A percentile compares a stretch with the other conserved stretches of the same genome.
phyloP scores from a whole-genome alignment of 2,888 invertebrate genomes.

The Augochlorella aurata region DNA sequence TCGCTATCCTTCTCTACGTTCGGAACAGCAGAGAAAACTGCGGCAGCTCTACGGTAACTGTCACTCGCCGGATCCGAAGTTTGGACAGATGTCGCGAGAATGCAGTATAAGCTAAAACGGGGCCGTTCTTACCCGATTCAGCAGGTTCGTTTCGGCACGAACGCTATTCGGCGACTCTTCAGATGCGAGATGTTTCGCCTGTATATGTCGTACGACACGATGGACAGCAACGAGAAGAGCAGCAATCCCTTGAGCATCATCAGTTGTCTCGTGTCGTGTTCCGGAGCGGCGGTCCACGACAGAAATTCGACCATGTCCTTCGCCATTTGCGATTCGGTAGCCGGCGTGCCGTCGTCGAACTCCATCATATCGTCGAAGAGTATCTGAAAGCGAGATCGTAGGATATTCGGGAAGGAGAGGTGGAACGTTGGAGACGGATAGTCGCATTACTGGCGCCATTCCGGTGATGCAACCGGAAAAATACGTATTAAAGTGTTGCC shows the following conservation, averaged over 20 bases:
- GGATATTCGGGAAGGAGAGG: not conserved
- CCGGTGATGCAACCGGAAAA: slow-evolving; percentile 98
- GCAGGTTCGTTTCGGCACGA: slow-evolving; percentile 84
- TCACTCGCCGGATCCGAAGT: no score
- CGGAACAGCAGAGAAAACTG: no score
- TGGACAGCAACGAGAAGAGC: slow-evolving; percentile 86
- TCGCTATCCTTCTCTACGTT: no score
- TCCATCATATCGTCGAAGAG: slow-evolving; percentile 84
- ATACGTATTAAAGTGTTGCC: slow-evolving; percentile 97
- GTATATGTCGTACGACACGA: slow-evolving; percentile 88
- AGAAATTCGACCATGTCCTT: slow-evolving; percentile 97
- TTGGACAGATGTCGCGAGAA: no score
- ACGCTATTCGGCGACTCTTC: slow-evolving; percentile 91
- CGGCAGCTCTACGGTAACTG: no score
- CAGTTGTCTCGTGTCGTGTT: slow-evolving; percentile 92
- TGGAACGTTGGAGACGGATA: no score
- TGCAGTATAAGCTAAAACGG: not conserved
- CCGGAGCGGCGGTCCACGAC: slow-evolving; percentile 95
- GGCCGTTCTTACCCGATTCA: not conserved
- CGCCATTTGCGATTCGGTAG: slow-evolving; percentile 96
- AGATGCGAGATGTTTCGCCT: slow-evolving; percentile 91
- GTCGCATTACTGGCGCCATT: slow-evolving; percentile 89
- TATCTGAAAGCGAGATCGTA: slow-evolving; percentile 50
- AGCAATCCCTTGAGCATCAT: slow-evolving; percentile 90
- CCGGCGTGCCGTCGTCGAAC: slow-evolving; percentile 94